Base-by-base conservation (phyloP, 1,140 invertebrate genomes). In the Oedothorax gibbosus region DNA sequence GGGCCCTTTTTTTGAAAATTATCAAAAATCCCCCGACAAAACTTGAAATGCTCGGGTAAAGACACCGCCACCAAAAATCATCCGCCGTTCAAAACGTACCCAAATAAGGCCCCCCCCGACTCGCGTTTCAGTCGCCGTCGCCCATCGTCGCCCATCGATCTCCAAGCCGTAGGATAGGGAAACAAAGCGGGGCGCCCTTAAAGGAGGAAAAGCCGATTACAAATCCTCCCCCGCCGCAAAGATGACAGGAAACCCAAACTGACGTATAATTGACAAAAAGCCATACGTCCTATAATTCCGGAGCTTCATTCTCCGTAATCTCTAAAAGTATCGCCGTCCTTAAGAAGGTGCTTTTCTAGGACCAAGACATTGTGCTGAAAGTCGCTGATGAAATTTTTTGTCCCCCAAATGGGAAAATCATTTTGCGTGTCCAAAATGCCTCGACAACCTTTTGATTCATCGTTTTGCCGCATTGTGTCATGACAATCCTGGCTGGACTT, bases 211-310 rank as follows among this genome's bases (percentile, higher is more conserved):
- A 51, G 49, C 8, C n/a, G 9, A 66, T 66, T 50, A 78, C 65
- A 78, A 78, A 66, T 51, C 62, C 54, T 64, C 18, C 5, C 66
- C 49, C 2, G 50, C 49, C 62, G 49, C 62, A 20, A 62, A 77
- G 21, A 78, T 78, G 64, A 53, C n/a, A 2, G n/a, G 51, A 6
- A 78, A 78, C 50, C 12, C 51, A 4, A 6, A n/a, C n/a, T 2
- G 62, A 0, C 21, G 6, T 49, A 76, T 50, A 14, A 15, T 76
- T 20, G 9, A 76, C 51, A 76, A 76, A 50, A 49, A 62, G 73
- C 20, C 73, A n/a, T 76, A n/a, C 12, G 56, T 49, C 20, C 21
- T 76, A 2, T 49, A 8, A 62, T 51, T 50, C 35, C 50, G 35
- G 35, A 49, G 73, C 15, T 4, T 64, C 73, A n/a, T 76, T 76